Base-by-base conservation (phyloP, 2,113 vertebrate species). In the Oncorhynchus masou region DNA sequence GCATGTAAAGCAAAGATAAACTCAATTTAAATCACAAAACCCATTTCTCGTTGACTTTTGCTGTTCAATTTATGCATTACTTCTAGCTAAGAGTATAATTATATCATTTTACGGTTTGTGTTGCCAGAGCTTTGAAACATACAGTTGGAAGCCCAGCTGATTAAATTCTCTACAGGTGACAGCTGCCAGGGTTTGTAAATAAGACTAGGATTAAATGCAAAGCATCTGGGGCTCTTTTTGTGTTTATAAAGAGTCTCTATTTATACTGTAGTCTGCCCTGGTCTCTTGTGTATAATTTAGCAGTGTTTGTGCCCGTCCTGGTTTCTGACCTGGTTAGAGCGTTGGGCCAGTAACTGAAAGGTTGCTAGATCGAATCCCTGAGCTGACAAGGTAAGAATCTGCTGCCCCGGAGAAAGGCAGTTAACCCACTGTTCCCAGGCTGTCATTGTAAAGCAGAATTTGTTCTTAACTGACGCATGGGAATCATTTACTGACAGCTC, bases 401-500 rank as follows among this genome's bases (percentile, higher is more conserved):
- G 31, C 31, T 34, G 31, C 5, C 5, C 31, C 1, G 5, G 31
- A 31, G 6, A 1, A 31, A 31, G 31, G 31, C 5, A 31, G 31
- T 31, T 31, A 31, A 31, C 31, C 31, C 5, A 31, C 31, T 31
- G 31, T 6, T 31, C 31, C 5, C 31, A 31, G 31, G 31, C 31
- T 31, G 31, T 31, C 31, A 31, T 31, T 31, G 31, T 31, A 6
- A 34, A 34, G 5, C 1, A 34, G 31, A 34, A 34, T 34, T 34
- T 34, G 31, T 34, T 34, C 6, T 31, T 31, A 31, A 5, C 5
- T 34, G 31, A 34, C 31, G 12, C 82, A 83, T 85, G 64, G 39
- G 19, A 66, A 34, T 76, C 74, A 84, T 83, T 87, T 85, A 83
- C 79, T 79, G 81, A 79, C 83, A 51, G 74, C 25, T 67, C 13